These are phyloP conservation scores for Clanis bilineata DNA, from an alignment of 2,888 invertebrate species.

Conservation along the genomic window DNA sequence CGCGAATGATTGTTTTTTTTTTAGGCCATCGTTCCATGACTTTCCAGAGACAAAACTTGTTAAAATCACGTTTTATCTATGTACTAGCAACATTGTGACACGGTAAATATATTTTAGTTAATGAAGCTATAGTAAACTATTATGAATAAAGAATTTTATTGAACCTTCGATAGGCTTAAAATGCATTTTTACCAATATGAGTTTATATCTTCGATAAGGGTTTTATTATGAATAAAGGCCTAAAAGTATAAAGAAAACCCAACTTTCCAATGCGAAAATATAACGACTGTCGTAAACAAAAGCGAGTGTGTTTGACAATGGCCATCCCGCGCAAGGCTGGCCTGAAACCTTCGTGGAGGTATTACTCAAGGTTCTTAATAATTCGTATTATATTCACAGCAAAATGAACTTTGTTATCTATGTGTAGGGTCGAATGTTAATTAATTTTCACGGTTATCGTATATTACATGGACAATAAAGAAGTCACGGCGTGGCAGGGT, in stretches of 20 bases:
- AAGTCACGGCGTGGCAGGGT: neutral
- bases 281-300: constrained; percentile 19
- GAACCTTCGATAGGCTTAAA: no score
- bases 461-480: neutral
- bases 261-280: constrained; percentile 3
- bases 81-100: no score
- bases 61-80: no score
- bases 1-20: no score
- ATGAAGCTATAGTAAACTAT: no score
- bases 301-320: constrained; percentile 52
- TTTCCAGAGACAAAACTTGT: no score
- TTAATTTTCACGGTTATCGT: neutral
- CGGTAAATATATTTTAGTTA: no score
- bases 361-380: constrained; percentile 40
- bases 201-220: no score
- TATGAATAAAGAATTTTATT: no score
- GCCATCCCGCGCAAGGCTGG: constrained; percentile 50
- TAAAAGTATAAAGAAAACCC: neutral
- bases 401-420: constrained; percentile 33
- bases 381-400: constrained; percentile 19
- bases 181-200: neutral
- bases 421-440: neutral
- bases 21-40: no score
- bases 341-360: constrained; percentile 44
- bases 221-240: no score